phyloP scores from a whole-genome alignment of 1,140 invertebrate species.

The Cyclina sinensis region DNA sequence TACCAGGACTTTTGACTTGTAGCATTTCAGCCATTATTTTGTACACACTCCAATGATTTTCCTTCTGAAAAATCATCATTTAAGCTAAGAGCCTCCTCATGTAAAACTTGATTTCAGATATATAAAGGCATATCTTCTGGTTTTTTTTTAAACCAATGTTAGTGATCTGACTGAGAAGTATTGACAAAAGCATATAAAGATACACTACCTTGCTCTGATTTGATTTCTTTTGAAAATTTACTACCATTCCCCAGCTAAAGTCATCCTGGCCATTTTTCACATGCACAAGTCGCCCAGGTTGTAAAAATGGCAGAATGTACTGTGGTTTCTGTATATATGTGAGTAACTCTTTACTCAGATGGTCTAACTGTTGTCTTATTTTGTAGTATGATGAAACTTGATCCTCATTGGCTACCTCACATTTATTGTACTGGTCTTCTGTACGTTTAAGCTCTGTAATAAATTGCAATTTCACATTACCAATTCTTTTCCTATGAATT shows the following conservation, averaged over 20 bases:
- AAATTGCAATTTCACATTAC: no score
- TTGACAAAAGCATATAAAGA: background rate
- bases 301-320: constrained; percentile 97
- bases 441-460: constrained; percentile 91
- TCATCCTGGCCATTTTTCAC: constrained; percentile 95
- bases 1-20: no score
- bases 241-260: constrained; percentile 98
- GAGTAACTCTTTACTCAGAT: constrained; percentile 92
- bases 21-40: no score
- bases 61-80: no score
- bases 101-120: no score
- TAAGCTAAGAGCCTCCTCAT: no score
- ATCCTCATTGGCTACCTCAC: constrained; percentile 89
- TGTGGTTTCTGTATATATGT: constrained; percentile 94
- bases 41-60: no score
- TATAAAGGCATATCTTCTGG: no score
- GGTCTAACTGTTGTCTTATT: constrained; percentile 93
- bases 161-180: no score
- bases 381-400: constrained; percentile 94
- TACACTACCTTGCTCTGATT: constrained; percentile 86
- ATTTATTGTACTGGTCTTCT: constrained; percentile 87
- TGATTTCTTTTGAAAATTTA: constrained; percentile 95
- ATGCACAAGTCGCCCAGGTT: constrained; percentile 96
- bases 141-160: no score
- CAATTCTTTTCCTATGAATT: no score